Evolutionary conservation across 64 coral and sea anemone species (phyloP), one percentile per base, ranked within the genome.

Genomic region (Acropora tenuis): DNA sequence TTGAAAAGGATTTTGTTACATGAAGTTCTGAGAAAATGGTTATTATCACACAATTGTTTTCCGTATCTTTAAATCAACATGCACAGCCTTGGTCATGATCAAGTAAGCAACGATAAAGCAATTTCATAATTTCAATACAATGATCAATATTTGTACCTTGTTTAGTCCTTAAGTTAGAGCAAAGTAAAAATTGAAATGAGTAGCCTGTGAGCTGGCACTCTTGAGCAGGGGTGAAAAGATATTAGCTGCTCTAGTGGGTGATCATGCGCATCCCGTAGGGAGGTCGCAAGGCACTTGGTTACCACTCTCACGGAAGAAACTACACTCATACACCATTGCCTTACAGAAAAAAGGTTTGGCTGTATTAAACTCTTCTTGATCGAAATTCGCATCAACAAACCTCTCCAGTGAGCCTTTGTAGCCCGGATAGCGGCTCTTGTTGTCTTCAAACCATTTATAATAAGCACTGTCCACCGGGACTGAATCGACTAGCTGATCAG

Each of bases 1-100:
- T 55, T 69, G 67, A 69, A 69, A 6, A 69, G 67, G 17, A 69
- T 48, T n/a, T 55, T 55, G 18, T 82, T 82, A 50, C 79, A 82
- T 50, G 67, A 69, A 69, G 67, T 69, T 69, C 67, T 69, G 8
- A 69, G 67, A 69, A 69, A 69, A 16, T 16, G 67, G 15, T 69
- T 69, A 69, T 13, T 69, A 69, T 13, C 67, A 69, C 67, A 69
- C 67, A 69, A 69, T 69, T 69, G 8, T 69, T 69, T 69, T 55
- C 67, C 12, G 17, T 69, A 69, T 69, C 67, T 69, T 69, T 13
- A 16, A 69, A 69, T 69, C 67, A n/a, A n/a, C n/a, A n/a, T n/a
- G n/a, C n/a, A 55, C 50, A 55, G 50, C 50, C 50, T 55, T 6
- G 5, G 9, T 55, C 50, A 55, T 55, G 50, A 55, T 55, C 9